phyloP scores from a whole-genome alignment of 1,140 invertebrate species.

The Archivesica marissinica region DNA sequence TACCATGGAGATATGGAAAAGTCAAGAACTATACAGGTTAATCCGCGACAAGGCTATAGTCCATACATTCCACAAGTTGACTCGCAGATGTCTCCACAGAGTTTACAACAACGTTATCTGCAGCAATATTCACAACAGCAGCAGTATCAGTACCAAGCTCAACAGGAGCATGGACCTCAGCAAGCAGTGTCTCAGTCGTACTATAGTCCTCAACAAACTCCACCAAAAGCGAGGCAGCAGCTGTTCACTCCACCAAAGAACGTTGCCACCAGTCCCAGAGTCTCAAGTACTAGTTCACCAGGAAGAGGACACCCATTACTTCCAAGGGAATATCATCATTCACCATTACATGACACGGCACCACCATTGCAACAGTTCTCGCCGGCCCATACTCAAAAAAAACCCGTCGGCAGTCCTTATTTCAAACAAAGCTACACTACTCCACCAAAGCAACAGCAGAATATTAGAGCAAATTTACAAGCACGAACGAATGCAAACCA shows the following conservation, averaged over 20 bases:
- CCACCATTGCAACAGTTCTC: not conserved
- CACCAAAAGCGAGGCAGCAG: not conserved
- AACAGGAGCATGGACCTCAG: not conserved
- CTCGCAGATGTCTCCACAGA: not conserved
- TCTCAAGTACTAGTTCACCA: not conserved
- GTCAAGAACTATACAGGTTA: not conserved
- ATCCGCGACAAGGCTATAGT: not conserved
- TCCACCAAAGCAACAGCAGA: not conserved
- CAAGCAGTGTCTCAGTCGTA: not conserved
- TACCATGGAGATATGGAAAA: not conserved
- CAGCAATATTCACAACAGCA: not conserved
- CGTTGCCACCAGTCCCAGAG: not conserved
- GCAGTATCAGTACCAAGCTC: not conserved
- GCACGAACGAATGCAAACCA: too few relatives aligned
- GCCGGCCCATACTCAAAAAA: not conserved
- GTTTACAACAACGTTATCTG: not conserved
- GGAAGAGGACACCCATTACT: too few relatives aligned
- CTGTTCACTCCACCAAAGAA: slow-evolving; percentile 16
- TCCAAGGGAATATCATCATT: not conserved
- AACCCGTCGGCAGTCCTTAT: not conserved
- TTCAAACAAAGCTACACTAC: slow-evolving; percentile 1
- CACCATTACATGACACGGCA: not conserved
- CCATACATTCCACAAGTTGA: not conserved
- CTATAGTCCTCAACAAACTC: not conserved
- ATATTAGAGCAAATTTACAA: too few relatives aligned